These are phyloP conservation scores for Pollimyrus isidori DNA, from an alignment of 2,113 vertebrate species.

Conservation along the genomic window DNA sequence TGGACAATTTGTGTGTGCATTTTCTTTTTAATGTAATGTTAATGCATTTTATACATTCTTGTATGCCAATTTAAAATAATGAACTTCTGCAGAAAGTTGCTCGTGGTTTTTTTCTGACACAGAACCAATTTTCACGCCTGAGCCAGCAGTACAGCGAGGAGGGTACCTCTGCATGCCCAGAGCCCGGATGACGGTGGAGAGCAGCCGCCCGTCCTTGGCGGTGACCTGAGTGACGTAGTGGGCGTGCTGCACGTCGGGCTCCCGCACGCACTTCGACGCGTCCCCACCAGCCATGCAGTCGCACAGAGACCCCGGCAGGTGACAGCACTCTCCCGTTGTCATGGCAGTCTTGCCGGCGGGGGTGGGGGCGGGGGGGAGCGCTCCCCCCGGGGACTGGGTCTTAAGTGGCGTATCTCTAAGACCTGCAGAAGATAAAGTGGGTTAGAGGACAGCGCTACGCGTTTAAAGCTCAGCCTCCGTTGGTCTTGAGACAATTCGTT, in stretches of 20 bases:
- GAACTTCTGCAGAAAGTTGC: too few relatives aligned
- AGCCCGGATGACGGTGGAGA: constrained; percentile 84
- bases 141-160: neutral
- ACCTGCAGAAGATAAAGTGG: neutral
- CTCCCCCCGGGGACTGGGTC: constrained; percentile 23
- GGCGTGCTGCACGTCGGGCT: constrained; percentile 61
- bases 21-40: too few relatives aligned
- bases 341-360: constrained; percentile 60
- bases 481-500: neutral
- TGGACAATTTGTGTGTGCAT: too few relatives aligned
- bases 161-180: constrained; percentile 70
- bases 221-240: constrained; percentile 87
- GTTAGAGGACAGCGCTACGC: neutral
- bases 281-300: constrained; percentile 72
- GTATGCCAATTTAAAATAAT: too few relatives aligned
- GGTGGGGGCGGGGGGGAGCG: constrained; percentile 19
- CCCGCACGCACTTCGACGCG: constrained; percentile 75
- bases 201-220: constrained; percentile 72
- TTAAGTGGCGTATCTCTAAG: constrained; percentile 46
- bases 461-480: neutral
- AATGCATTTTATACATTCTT: too few relatives aligned
- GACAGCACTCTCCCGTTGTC: constrained; percentile 88
- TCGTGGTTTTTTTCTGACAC: too few relatives aligned
- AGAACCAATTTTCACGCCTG: neutral
- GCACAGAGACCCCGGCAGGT: constrained; percentile 83